Evolutionary conservation across 2,113 vertebrate species (phyloP).

Genomic region (Rhinoderma darwinii): DNA sequence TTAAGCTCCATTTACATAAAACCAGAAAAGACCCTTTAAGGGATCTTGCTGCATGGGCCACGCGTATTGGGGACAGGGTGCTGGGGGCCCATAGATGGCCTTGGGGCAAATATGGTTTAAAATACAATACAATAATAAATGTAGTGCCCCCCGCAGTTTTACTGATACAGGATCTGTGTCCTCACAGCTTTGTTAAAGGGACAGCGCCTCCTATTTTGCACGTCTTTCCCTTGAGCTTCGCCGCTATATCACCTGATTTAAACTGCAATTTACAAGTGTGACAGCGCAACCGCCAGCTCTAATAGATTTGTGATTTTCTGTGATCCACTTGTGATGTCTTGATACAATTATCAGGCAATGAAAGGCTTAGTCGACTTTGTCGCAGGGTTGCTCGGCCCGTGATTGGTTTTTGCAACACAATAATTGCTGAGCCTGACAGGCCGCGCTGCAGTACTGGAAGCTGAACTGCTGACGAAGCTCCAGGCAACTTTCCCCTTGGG

Average conservation of each 20-base stretch:
- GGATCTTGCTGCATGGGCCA: too few relatives aligned
- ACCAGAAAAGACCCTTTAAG: too few relatives aligned
- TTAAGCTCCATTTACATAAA: too few relatives aligned
- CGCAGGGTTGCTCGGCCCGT: neutral
- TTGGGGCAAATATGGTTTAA: too few relatives aligned
- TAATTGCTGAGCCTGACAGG: slow-evolving; percentile 5
- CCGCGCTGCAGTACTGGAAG: slow-evolving; percentile 5
- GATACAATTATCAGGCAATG: slow-evolving; percentile 7
- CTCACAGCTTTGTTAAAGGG: neutral
- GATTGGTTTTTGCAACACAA: neutral
- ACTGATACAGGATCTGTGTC: neutral
- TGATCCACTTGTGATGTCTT: neutral
- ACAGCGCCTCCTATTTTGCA: neutral
- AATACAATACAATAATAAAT: too few relatives aligned
- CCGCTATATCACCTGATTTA: slow-evolving; percentile 12
- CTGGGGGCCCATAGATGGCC: too few relatives aligned
- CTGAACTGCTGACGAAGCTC: neutral
- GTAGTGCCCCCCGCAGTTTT: too few relatives aligned
- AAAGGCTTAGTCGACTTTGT: neutral
- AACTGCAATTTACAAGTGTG: slow-evolving; percentile 28
- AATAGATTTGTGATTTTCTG: neutral
- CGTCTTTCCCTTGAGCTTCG: neutral
- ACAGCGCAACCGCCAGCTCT: neutral
- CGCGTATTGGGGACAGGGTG: too few relatives aligned
- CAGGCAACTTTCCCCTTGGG: neutral